These are phyloP conservation scores for Drosophila gunungcola DNA, from an alignment of 1,140 invertebrate species.

Conservation along the genomic window DNA sequence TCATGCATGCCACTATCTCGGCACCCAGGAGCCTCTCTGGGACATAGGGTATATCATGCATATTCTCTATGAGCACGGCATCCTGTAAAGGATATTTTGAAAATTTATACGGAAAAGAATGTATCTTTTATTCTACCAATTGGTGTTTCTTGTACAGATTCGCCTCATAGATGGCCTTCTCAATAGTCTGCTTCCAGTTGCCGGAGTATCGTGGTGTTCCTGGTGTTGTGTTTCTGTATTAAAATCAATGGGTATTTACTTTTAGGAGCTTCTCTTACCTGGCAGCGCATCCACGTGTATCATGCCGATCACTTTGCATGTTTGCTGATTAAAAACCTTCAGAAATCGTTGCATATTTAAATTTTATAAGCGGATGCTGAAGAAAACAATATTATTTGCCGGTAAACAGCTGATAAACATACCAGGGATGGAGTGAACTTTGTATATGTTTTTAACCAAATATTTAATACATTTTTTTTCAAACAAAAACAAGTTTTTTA, in stretches of 20 bases:
- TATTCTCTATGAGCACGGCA: constrained; percentile 93
- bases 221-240: constrained; percentile 30
- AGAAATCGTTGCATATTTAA: constrained; percentile 82
- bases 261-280: constrained; percentile 85
- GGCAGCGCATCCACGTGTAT: constrained; percentile 90
- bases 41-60: constrained; percentile 94
- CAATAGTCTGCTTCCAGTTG: constrained; percentile 67
- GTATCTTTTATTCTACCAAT: constrained; percentile 26
- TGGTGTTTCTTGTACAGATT: constrained; percentile 63
- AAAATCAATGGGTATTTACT: background rate
- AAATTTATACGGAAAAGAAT: background rate
- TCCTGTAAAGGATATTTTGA: constrained; percentile 86
- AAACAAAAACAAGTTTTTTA: too few species aligned
- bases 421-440: constrained; percentile 24
- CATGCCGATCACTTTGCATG: constrained; percentile 90
- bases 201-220: constrained; percentile 75
- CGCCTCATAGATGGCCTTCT: constrained; percentile 67
- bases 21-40: constrained; percentile 87
- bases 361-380: background rate
- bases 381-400: background rate
- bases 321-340: constrained; percentile 80
- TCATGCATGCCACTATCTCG: constrained; percentile 90
- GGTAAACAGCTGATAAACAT: constrained; percentile 29
- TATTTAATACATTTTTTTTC: background rate
- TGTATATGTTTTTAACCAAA: background rate